Percentiles rank a stretch among this genome's conserved stretches.
These are phyloP conservation scores for Arctopsyche grandis DNA, from an alignment of 1,140 invertebrate species.

Conservation along the genomic window DNA sequence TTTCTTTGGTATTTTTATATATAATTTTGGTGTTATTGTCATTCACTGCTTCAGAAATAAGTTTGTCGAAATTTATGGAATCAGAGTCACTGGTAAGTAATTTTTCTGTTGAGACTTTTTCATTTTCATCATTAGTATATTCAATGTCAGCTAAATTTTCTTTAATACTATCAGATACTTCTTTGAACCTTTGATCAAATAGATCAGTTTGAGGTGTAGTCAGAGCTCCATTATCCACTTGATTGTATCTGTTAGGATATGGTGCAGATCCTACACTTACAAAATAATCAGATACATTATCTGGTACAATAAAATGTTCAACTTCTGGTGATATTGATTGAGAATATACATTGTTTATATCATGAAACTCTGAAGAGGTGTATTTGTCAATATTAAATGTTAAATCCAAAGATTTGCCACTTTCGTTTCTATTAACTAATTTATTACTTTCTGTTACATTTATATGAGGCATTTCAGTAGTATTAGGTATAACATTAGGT, in stretches of 20 bases:
- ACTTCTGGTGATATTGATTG: constrained; percentile 52
- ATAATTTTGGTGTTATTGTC: constrained; percentile 48
- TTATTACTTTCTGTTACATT: neutral
- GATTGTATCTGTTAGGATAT: constrained; percentile 3
- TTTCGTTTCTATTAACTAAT: constrained; percentile 29
- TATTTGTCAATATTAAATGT: constrained; percentile 53
- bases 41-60: constrained; percentile 32
- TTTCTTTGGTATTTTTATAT: constrained; percentile 52
- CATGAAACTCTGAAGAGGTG: constrained; percentile 52
- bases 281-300: constrained; percentile 52
- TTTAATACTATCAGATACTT: constrained; percentile 52
- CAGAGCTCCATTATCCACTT: constrained; percentile 22
- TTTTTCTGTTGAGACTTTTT: constrained; percentile 2
- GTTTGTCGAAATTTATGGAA: constrained; percentile 47
- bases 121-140: constrained; percentile 34
- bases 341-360: constrained; percentile 53
- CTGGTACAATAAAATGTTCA: constrained; percentile 52
- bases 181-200: constrained; percentile 50
- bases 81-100: neutral
- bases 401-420: constrained; percentile 40
- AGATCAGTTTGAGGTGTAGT: constrained; percentile 44
- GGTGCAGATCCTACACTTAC: constrained; percentile 45
- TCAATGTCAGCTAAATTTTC: constrained; percentile 50
- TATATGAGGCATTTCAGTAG: neutral
- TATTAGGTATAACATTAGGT: neutral